Percentiles rank a stretch among this genome's conserved stretches.
Conservation (phyloP, 2,888 invertebrate species). For the Cataglyphis albicans region DNA sequence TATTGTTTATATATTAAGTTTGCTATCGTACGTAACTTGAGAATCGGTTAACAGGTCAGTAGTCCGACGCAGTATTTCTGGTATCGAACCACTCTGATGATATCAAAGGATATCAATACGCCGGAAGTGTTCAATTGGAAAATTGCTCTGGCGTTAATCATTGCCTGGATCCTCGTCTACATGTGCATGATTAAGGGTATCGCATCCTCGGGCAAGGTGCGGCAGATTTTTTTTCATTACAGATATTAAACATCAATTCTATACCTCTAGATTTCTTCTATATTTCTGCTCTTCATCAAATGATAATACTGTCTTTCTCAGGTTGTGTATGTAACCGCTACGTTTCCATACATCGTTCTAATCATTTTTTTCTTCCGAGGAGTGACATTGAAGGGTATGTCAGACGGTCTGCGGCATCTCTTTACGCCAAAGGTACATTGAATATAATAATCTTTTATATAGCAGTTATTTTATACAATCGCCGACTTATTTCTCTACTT, state of each 20-base stretch:
- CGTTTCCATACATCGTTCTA: slow-evolving; percentile 97
- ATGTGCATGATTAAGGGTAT: slow-evolving; percentile 99
- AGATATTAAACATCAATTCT: slow-evolving; percentile 1
- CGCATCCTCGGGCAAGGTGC: slow-evolving; percentile 97
- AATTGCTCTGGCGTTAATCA: slow-evolving; percentile 93
- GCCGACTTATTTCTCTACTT: background rate
- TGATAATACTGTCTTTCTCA: slow-evolving; percentile 76
- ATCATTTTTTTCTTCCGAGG: slow-evolving; percentile 98
- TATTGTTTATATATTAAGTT: background rate
- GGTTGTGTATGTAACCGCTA: slow-evolving; percentile 97
- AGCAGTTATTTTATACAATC: background rate
- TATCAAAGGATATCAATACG: slow-evolving; percentile 95
- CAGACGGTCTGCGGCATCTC: slow-evolving; percentile 94
- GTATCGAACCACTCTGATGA: slow-evolving; percentile 96
- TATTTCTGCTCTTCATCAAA: background rate
- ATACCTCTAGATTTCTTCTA: too few relatives aligned
- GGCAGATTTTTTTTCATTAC: background rate
- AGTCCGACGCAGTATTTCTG: slow-evolving; percentile 98
- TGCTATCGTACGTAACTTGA: background rate
- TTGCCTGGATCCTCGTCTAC: slow-evolving; percentile 98
- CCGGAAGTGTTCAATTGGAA: slow-evolving; percentile 96
- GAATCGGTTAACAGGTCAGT: slow-evolving; percentile 88
- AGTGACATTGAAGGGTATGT: slow-evolving; percentile 95
- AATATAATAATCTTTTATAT: background rate
- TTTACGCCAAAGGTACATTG: slow-evolving; percentile 93